Base-by-base conservation (phyloP, 92 coral and sea anemone genomes). In the Palythoa grandiflora region DNA sequence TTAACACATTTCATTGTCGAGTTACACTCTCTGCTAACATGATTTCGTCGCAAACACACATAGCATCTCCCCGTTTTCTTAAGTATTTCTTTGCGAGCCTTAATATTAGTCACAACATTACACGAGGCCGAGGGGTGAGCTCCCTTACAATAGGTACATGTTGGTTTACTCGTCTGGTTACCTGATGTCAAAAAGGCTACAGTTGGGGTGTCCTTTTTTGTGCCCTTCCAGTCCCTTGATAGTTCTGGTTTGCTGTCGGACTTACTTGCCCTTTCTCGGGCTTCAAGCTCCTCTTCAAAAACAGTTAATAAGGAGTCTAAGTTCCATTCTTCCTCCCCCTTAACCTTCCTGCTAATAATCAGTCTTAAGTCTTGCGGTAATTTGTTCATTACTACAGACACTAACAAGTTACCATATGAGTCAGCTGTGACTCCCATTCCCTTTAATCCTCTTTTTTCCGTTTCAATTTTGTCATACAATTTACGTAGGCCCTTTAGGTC, bases 91-190 rank as follows among this genome's bases (percentile, higher is more conserved):
- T 79, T 79, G 8, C 71, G 20, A 3, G 72, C 71, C 0, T 19
- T 79, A 13, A 61, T 21, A 44, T 80, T 61, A 38, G 86, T 80
- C 54, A 80, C 86, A 80, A 80, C 72, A 80, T 57, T 80, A 16
- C 87, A 83, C 9, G 0, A 10, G 9, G 76, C 77, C 6, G 87
- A 83, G 7, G 87, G 76, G 52, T 83, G 87, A 13, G 87, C 21
- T 2, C 35, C 6, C 53, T 83, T 83, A 83, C 87, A 83, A 38
- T 83, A 83, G 20, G 77, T 83, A 51, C 87, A 57, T 44, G 50
- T 44, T 2, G 50, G 6, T 2, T 44, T 44, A 44, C 4, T 44
- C 50, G 50, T 44, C 50, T 44, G 50, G 50, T 44, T 44, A 44
- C 50, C 63, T 57, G 63, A 57, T 61, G 63, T 68, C 6, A 68